phyloP scores from a whole-genome alignment of 2,797 vertebrate species.

The Acipenser oxyrinchus region DNA sequence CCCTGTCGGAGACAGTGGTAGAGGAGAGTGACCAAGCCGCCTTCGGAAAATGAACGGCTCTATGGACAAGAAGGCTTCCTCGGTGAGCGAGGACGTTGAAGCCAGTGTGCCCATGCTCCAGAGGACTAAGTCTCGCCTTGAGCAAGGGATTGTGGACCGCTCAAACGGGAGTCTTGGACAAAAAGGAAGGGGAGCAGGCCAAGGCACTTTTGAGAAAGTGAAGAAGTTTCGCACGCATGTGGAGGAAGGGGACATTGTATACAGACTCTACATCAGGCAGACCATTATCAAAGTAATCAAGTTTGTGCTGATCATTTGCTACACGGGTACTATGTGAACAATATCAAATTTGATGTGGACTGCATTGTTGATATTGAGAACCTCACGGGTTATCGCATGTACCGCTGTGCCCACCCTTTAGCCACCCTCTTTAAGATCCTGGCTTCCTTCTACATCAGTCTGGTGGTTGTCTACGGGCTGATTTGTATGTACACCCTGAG shows the following conservation, averaged over 20 bases:
- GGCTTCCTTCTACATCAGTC: slow-evolving; percentile 92
- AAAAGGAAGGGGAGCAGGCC: slow-evolving; percentile 96
- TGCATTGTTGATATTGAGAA: slow-evolving; percentile 90
- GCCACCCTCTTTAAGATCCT: slow-evolving; percentile 96
- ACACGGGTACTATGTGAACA: slow-evolving; percentile 89
- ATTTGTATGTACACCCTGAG: slow-evolving; percentile 95
- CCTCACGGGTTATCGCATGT: slow-evolving; percentile 89
- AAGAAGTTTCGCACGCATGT: slow-evolving; percentile 95
- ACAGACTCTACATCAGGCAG: slow-evolving; percentile 91
- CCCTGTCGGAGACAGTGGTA: slow-evolving; percentile 91
- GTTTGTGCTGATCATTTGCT: slow-evolving; percentile 91
- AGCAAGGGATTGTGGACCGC: slow-evolving; percentile 92
- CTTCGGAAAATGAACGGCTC: slow-evolving; percentile 92
- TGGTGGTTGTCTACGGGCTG: slow-evolving; percentile 87
- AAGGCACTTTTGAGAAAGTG: slow-evolving; percentile 95
- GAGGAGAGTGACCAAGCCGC: slow-evolving; percentile 94
- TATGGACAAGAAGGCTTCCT: slow-evolving; percentile 89
- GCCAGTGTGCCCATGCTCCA: slow-evolving; percentile 93
- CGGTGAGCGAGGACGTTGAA: slow-evolving; percentile 89
- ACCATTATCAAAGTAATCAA: slow-evolving; percentile 98
- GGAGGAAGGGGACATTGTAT: slow-evolving; percentile 95
- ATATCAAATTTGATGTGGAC: slow-evolving; percentile 89
- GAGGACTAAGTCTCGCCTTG: slow-evolving; percentile 84
- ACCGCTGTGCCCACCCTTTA: slow-evolving; percentile 89
- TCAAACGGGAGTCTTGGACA: slow-evolving; percentile 92